Evolutionary conservation across 2,888 invertebrate species (phyloP), one percentile per base, ranked within the genome.

Genomic region (Agrochola lychnidis): DNA sequence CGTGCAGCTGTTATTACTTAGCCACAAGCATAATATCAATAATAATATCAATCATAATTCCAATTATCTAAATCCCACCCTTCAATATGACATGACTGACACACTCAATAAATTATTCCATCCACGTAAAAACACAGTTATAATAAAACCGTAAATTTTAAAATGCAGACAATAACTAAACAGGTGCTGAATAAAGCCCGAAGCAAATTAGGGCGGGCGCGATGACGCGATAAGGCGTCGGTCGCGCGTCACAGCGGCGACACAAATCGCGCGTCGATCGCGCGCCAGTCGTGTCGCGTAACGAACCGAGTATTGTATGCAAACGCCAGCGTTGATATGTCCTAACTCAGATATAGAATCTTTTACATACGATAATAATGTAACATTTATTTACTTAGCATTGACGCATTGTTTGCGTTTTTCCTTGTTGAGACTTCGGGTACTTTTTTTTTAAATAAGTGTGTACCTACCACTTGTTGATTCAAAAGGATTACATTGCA

Each of bases 241-340:
- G 79, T 73, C 83, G 77, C 89, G 87, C 86, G 90, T 89, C 91
- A 89, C 86, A 70, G 81, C 51, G 82, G 84, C 88, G 89, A 89
- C 91, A 87, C 90, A 88, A 89, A 89, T 88, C 91, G 90, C 91
- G 89, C 90, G 92, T 91, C 91, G 89, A 92, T 93, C 93, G 91
- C 90, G 90, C 94, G 93, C 94, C 94, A 92, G 89, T 90, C 92
- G 89, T 84, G 82, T 72, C 84, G 88, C 89, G 90, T 94, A 94
- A 94, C 94, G 94, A 94, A 90, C 89, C 83, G 85, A 72, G 92
- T 92, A 96, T 96, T 96, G 96, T 96, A 96, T 96, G 95, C 94
- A 95, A 95, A 96, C 81, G 76, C 72, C 83, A 70, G 76, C 77
- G 76, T 81, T 84, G 85, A 87, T 87, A 81, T 84, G 86, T 86